Base-by-base conservation (phyloP, 2,888 invertebrate species). In the Barypeithes pellucidus region DNA sequence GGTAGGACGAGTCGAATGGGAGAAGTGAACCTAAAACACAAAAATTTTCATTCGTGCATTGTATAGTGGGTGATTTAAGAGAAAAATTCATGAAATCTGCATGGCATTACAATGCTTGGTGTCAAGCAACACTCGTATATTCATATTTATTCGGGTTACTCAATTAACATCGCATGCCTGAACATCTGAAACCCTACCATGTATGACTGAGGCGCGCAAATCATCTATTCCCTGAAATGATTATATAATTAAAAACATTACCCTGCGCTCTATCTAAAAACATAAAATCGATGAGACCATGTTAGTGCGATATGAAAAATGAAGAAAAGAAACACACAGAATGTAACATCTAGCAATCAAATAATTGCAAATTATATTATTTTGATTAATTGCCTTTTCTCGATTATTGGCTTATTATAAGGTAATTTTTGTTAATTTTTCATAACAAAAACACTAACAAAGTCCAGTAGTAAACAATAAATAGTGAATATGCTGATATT, bases 401-500 rank as follows among this genome's bases (percentile, higher is more conserved):
- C 50, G 43, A 41, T 63, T 18, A 47, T 72, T 74, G 74, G 70
- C 71, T 43, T 71, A 71, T 72, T 62, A 63, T 43, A 52, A 72
- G 72, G 75, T 69, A 73, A 77, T 78, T 80, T 81, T 79, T 80
- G 81, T 81, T 81, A 79, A 81, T 81, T 80, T 82, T 79, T 77
- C 80, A 80, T 81, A 81, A 81, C 80, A 82, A 82, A 81, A 82
- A 80, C 79, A 79, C 78, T 78, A 80, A 81, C 83, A 83, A 83
- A 81, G 80, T 79, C 78, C 79, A 79, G 78, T 70, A 76, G 73
- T 71, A 57, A 75, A 75, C 52, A 68, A 77, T 60, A 72, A 45
- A 59, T 72, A 78, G 81, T 80, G 82, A 84, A 82, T 60, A 80
- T 82, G 82, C 84, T 80, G 82, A 84, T 85, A 85, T 85, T 82